Conservation (phyloP, 2,888 invertebrate genomes). For the Drosophila atroscutellata region DNA sequence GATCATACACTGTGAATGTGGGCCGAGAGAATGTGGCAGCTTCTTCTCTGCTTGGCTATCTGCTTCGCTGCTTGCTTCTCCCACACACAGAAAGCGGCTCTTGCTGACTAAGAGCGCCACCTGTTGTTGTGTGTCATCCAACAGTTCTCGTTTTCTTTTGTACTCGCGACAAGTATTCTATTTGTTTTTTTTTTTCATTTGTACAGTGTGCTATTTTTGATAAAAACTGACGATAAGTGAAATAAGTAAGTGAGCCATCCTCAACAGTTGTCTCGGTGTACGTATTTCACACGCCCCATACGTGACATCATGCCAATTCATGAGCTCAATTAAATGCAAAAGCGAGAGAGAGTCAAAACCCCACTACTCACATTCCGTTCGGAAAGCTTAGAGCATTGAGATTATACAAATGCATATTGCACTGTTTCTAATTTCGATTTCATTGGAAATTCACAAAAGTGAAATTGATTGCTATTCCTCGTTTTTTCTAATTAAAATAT, state of each 20-base stretch:
- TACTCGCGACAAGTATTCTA: constrained; percentile 1
- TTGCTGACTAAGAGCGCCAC: constrained; percentile 68
- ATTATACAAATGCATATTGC: constrained; percentile 8
- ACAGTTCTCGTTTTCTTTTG: constrained; percentile 7
- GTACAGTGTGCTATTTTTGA: constrained; percentile 20
- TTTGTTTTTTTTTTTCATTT: background rate
- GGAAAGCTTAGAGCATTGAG: background rate
- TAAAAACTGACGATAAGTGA: constrained; percentile 57
- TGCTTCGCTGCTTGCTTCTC: constrained; percentile 13
- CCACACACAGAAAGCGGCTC: constrained; percentile 34
- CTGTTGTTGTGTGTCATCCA: constrained; percentile 69
- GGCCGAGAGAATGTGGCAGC: constrained; percentile 15
- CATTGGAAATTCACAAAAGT: constrained; percentile 5
- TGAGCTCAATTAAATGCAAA: constrained; percentile 50
- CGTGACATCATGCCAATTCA: constrained; percentile 67
- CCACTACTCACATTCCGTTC: background rate
- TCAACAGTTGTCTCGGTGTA: constrained; percentile 9
- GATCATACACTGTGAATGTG: constrained; percentile 25
- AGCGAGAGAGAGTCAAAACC: constrained; percentile 8
- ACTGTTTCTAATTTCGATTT: constrained; percentile 14
- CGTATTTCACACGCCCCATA: constrained; percentile 42
- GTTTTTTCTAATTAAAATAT: background rate
- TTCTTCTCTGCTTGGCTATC: background rate
- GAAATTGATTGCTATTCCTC: background rate
- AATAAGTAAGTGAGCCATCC: constrained; percentile 5